Evolutionary conservation across 2,113 vertebrate species (phyloP), one percentile per base, ranked within the genome.

Genomic region (Tursiops truncatus): DNA sequence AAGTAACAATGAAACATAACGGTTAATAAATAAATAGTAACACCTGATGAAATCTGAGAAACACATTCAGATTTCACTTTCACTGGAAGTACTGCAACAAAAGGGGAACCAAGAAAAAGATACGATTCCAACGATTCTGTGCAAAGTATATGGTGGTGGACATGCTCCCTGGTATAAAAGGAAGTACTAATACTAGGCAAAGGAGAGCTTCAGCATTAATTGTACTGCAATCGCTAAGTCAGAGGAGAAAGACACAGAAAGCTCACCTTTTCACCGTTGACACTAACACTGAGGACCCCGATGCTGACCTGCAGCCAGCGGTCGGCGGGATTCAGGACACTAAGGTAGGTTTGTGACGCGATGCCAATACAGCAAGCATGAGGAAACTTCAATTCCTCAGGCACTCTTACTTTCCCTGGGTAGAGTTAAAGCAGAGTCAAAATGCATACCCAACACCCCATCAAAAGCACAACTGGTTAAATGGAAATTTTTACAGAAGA

Each of bases 281-380:
- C 97, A 81, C 99, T 98, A 97, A 99, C 82, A 96, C 98, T 99
- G 92, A 98, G 98, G 85, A 99, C 91, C 36, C 98, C 98, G 89
- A 99, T 98, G 96, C 98, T 99, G 95, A 99, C 99, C 96, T 99
- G 99, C 67, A 99, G 98, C 99, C 99, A 99, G 36, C 98, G 98
- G 82, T 99, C 99, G n/a, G 99, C 98, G 17, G 99, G 99, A 94
- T 99, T 99, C 97, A 99, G 99, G 86, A 99, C 98, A 94, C 98
- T 99, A 60, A 99, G 99, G 28, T 98, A 98, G 0, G 99, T 99
- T 97, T 99, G 99, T 0, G 99, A 99, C 53, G 99, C 99, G 93
- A 99, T 99, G 89, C 99, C 99, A 6, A 99, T 99, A 62, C 99
- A 99, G 98, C 99, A 99, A n/a, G 99, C 97, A 58, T 99, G 98